Evolutionary conservation across 2,797 vertebrate species (phyloP), one percentile per base, ranked within the genome.

Genomic region (Nyctibius grandis): DNA sequence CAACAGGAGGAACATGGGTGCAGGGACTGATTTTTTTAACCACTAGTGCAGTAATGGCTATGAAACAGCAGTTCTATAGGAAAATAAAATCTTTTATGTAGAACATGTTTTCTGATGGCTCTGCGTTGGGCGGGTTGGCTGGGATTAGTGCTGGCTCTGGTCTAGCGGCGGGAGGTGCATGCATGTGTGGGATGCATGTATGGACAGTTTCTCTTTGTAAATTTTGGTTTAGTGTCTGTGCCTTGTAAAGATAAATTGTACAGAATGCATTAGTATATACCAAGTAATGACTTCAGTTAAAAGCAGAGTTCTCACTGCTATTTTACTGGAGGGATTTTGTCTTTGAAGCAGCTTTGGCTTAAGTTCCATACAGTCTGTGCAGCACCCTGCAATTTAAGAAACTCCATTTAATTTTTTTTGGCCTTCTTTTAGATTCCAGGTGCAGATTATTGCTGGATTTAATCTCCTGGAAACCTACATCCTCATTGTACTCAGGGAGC

Each of bases 391-490:
- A 73, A 59, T 14, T 88, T 61, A 87, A 81, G 93, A 76, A 89
- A 63, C 16, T 78, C n/a, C 15, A 61, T 69, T 47, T 79, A 22
- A 11, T 26, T 18, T 57, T 48, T 68, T 34, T 51, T 36, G 4
- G 42, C 47, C 23, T 76, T 77, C 53, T 76, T 91, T 74, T 77
- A 83, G 75, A 36, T 89, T 91, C 70, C 74, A 70, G 47, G 50
- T 90, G 80, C 1, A 3, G 86, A 77, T 88, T 47, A 56, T 9
- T 63, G 61, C 59, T 89, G 88, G 63, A 64, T 87, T 91, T 93
- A 56, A 79, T 85, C 78, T 91, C 83, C 80, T 73, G 93, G 93
- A 93, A 90, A 92, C 69, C 79, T 47, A 60, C 79, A 78, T 93
- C 92, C 83, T 74, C 77, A 17, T 11, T 77, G 70, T 73, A 60